Conservation (phyloP, 2,113 vertebrate species). For the Odontesthes bonariensis region DNA sequence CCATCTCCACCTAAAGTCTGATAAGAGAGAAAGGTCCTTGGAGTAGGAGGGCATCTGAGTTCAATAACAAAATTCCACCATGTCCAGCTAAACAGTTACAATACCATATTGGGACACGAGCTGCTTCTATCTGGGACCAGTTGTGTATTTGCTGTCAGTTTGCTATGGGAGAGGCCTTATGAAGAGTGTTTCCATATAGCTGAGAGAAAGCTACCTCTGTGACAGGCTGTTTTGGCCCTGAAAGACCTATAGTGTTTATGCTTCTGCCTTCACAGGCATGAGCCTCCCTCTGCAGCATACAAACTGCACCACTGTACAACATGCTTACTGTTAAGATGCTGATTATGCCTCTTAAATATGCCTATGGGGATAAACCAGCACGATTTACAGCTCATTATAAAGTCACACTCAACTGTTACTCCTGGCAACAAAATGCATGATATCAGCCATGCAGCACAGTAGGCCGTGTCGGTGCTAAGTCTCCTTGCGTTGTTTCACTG, state of each 20-base stretch:
- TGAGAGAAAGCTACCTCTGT: conserved; percentile 27
- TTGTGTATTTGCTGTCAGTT: conserved; percentile 27
- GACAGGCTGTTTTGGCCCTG: conserved; percentile 21
- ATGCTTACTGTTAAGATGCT: conserved; percentile 8
- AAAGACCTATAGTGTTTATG: conserved; percentile 33
- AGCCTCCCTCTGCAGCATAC: conserved; percentile 3
- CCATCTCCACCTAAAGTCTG: background rate
- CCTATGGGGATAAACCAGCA: background rate
- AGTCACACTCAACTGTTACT: conserved; percentile 6
- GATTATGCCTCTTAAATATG: conserved; percentile 16
- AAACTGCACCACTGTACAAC: conserved; percentile 28
- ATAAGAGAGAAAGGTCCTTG: background rate
- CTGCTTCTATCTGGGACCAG: background rate
- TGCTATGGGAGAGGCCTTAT: conserved; percentile 37
- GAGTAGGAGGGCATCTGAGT: background rate
- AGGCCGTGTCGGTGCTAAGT: background rate
- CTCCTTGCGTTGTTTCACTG: conserved; percentile 22
- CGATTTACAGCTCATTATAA: conserved; percentile 25
- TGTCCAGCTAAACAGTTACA: background rate
- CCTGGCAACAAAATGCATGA: background rate
- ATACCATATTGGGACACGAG: background rate
- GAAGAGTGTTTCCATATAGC: conserved; percentile 35
- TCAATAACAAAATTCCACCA: conserved; percentile 16
- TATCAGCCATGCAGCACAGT: background rate
- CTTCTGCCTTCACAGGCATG: conserved; percentile 11